These are phyloP conservation scores for Nasonia giraulti DNA, from an alignment of 1,140 invertebrate genomes.

Conservation along the genomic window DNA sequence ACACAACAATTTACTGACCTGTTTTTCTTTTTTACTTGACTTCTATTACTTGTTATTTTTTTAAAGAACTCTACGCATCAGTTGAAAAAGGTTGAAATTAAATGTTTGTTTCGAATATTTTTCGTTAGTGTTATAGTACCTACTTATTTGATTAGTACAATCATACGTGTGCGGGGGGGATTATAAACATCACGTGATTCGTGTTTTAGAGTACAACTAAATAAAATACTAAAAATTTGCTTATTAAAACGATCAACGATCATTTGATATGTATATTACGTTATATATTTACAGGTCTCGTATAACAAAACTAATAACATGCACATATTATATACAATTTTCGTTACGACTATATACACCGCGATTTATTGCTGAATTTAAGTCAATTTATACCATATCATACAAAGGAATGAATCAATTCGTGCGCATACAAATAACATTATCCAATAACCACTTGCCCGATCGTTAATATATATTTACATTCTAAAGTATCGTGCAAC, in stretches of 20 bases:
- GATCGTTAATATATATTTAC: constrained; percentile 4
- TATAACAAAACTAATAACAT: neutral
- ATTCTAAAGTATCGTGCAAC: constrained; percentile 2
- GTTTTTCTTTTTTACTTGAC: neutral
- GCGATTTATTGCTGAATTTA: too few relatives aligned
- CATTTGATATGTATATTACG: too few relatives aligned
- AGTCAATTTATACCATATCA: too few relatives aligned
- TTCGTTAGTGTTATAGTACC: neutral
- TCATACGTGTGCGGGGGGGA: too few relatives aligned
- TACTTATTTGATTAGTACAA: too few relatives aligned
- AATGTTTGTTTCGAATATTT: neutral
- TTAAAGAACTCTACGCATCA: neutral
- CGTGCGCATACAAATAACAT: too few relatives aligned
- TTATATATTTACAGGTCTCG: neutral
- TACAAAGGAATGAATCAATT: too few relatives aligned
- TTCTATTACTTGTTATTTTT: neutral
- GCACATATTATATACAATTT: neutral
- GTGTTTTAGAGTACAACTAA: too few relatives aligned
- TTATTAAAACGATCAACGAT: too few relatives aligned
- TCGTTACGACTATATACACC: neutral
- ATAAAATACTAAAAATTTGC: too few relatives aligned
- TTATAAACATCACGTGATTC: too few relatives aligned
- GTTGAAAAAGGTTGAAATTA: constrained; percentile 2
- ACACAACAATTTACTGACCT: neutral
- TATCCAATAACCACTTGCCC: neutral